phyloP scores from a whole-genome alignment of 2,797 vertebrate species.

The Intellagama lesueurii region DNA sequence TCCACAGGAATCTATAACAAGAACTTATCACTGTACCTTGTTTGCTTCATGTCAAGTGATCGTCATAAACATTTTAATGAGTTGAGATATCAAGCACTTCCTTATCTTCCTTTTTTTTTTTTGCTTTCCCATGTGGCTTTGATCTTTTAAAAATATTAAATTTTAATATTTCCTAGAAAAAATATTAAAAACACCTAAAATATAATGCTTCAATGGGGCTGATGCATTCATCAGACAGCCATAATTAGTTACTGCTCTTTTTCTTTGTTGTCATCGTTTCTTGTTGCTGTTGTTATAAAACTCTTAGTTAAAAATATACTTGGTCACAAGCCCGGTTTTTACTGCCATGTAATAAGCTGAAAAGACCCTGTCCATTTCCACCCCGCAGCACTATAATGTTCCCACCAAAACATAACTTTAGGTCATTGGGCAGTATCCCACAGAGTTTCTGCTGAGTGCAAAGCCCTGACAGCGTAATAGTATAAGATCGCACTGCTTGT shows the following conservation, averaged over 20 bases:
- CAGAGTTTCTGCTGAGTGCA: too few relatives aligned
- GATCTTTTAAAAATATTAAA: background rate
- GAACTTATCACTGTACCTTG: slow-evolving; percentile 5
- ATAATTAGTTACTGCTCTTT: background rate
- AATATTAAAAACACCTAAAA: background rate
- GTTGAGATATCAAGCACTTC: background rate
- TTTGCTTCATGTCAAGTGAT: slow-evolving; percentile 3
- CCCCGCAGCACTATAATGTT: too few relatives aligned
- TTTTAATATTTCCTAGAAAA: background rate
- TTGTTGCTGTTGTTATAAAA: background rate
- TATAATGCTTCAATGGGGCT: background rate
- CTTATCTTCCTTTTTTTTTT: background rate
- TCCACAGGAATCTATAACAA: slow-evolving; percentile 16
- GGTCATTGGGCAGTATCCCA: too few relatives aligned
- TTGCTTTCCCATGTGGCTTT: background rate
- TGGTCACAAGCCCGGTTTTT: background rate
- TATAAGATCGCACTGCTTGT: too few relatives aligned
- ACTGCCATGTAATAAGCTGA: background rate
- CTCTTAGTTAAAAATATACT: background rate
- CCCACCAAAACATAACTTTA: too few relatives aligned
- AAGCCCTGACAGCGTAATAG: too few relatives aligned
- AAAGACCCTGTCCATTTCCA: background rate
- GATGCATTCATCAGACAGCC: background rate
- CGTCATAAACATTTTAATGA: slow-evolving; percentile 13
- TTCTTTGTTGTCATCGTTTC: too few relatives aligned